Evolutionary conservation across 2,113 vertebrate genomes (phyloP).

Genomic region (Chaenocephalus aceratus): DNA sequence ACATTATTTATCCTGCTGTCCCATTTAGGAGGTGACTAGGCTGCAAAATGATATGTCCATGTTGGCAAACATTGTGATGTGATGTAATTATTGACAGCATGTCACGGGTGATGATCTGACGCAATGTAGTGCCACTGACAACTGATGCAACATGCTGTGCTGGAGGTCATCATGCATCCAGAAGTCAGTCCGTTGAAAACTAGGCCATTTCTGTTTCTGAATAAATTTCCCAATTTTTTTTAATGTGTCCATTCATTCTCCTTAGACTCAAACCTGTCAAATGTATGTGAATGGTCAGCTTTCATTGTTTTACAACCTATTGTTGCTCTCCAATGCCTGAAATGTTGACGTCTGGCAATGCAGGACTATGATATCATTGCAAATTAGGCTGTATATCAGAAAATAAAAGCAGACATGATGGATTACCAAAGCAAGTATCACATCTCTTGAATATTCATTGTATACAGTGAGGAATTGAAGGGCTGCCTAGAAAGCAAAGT

Average conservation of each 20-base stretch:
- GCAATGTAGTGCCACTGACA: slow-evolving; percentile 33
- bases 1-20: slow-evolving; percentile 49
- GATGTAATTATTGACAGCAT: slow-evolving; percentile 35
- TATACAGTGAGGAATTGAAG: neutral
- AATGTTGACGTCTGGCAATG: neutral
- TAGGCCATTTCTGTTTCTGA: no score
- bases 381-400: neutral
- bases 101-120: slow-evolving; percentile 25
- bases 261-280: neutral
- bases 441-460: neutral
- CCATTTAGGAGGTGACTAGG: slow-evolving; percentile 17
- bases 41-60: slow-evolving; percentile 21
- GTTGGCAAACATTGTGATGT: slow-evolving; percentile 47
- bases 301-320: neutral
- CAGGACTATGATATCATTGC: neutral
- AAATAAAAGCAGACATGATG: slow-evolving; percentile 1
- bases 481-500: neutral
- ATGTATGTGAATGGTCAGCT: neutral
- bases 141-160: neutral
- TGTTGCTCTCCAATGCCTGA: neutral
- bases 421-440: neutral
- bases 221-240: no score
- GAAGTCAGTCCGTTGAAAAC: neutral
- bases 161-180: slow-evolving; percentile 21
- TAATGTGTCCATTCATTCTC: neutral